These are phyloP conservation scores for Pygoscelis antarcticus DNA, from an alignment of 2,113 vertebrate genomes.

Conservation along the genomic window DNA sequence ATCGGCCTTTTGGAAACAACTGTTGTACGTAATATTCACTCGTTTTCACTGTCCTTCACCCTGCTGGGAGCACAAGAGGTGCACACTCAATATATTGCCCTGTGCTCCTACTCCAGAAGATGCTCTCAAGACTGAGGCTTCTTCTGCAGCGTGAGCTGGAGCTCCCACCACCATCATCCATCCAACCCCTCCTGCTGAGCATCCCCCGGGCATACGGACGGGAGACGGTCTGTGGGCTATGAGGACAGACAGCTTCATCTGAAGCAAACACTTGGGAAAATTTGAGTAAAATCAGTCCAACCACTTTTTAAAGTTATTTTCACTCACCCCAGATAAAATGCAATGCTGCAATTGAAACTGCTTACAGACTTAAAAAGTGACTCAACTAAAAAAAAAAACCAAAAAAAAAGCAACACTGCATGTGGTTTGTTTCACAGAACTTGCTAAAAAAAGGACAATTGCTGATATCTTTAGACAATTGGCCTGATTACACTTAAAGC, in stretches of 20 bases:
- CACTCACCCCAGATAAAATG: not conserved
- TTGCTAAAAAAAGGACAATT: not conserved
- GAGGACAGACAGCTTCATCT: not conserved
- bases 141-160: not conserved
- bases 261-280: not conserved
- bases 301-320: not conserved
- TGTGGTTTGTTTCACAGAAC: not conserved
- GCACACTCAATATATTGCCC: not conserved
- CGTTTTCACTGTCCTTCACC: not conserved
- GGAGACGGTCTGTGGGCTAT: not conserved
- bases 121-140: not conserved
- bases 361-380: not conserved
- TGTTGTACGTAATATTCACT: fast-evolving
- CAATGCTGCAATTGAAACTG: not conserved
- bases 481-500: not conserved
- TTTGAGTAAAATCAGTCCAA: not conserved
- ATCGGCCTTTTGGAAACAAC: not conserved
- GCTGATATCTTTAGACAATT: not conserved
- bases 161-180: not conserved
- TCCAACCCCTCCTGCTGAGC: fast-evolving
- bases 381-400: not conserved
- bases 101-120: not conserved
- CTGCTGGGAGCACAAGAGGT: not conserved
- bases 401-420: not conserved
- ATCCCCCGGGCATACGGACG: fast-evolving